Conservation (phyloP, 2,797 vertebrate genomes). For the Zalophus californianus region DNA sequence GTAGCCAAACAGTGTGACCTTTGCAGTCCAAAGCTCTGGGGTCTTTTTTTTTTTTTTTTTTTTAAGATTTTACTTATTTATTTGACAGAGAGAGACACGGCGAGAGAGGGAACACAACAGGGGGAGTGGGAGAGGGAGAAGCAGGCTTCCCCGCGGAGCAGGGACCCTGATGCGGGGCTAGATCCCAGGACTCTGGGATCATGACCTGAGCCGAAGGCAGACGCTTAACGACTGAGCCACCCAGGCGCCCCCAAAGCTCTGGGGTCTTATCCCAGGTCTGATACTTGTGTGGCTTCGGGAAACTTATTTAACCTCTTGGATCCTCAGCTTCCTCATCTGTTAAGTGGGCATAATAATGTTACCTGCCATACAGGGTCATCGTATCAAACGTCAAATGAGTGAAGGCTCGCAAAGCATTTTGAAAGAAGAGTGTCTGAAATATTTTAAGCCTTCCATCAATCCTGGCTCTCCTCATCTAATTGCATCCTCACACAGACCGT, state of each 20-base stretch:
- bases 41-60: background rate
- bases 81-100: no score
- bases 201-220: no score
- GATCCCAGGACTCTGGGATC: no score
- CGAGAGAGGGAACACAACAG: no score
- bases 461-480: background rate
- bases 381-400: slow-evolving; percentile 23
- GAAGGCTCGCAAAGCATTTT: background rate
- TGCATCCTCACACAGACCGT: background rate
- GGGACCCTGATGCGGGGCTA: no score
- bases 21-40: background rate
- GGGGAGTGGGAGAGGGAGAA: no score
- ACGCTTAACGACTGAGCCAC: no score
- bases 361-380: background rate
- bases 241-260: background rate
- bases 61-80: no score
- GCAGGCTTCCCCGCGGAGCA: no score
- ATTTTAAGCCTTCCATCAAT: background rate
- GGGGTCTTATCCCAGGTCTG: background rate
- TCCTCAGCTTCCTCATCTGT: background rate
- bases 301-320: background rate
- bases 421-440: background rate
- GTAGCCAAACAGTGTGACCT: background rate
- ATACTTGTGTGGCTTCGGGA: background rate
- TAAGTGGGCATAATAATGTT: background rate